Percentiles rank a stretch among this genome's conserved stretches.
Evolutionary conservation across 2,113 vertebrate species (phyloP).

Genomic region (Mustelus asterias): DNA sequence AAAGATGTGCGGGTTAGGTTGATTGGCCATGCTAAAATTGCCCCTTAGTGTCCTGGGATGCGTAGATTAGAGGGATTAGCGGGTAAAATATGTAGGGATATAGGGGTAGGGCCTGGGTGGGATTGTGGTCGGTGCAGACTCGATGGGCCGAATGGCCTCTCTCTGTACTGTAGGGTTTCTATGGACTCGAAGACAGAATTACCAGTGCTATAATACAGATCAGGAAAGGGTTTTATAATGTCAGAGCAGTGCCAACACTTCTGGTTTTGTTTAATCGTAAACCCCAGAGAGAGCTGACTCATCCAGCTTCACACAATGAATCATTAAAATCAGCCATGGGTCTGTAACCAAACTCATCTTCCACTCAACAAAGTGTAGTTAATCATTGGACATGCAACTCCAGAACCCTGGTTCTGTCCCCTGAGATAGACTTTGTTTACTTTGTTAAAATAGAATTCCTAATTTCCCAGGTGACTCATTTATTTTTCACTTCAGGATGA

Average conservation of each 20-base stretch:
- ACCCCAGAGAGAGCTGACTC: not conserved
- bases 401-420: not conserved
- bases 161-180: too few species aligned
- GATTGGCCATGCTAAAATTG: too few species aligned
- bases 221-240: not conserved
- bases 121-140: too few species aligned
- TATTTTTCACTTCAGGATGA: conserved; percentile 68
- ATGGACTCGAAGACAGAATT: not conserved
- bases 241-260: not conserved
- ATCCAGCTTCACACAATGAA: not conserved
- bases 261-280: not conserved
- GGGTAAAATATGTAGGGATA: too few species aligned
- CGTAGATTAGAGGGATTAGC: too few species aligned
- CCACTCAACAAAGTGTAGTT: not conserved
- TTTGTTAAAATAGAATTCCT: not conserved
- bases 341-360: not conserved
- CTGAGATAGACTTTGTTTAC: not conserved
- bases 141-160: too few species aligned
- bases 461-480: conserved; percentile 8
- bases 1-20: too few species aligned
- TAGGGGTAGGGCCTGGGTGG: too few species aligned
- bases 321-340: not conserved
- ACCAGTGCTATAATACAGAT: not conserved
- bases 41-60: too few species aligned
- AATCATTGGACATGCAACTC: not conserved